These are phyloP conservation scores for Drosophila putrida DNA, from an alignment of 2,888 invertebrate genomes.

Conservation along the genomic window DNA sequence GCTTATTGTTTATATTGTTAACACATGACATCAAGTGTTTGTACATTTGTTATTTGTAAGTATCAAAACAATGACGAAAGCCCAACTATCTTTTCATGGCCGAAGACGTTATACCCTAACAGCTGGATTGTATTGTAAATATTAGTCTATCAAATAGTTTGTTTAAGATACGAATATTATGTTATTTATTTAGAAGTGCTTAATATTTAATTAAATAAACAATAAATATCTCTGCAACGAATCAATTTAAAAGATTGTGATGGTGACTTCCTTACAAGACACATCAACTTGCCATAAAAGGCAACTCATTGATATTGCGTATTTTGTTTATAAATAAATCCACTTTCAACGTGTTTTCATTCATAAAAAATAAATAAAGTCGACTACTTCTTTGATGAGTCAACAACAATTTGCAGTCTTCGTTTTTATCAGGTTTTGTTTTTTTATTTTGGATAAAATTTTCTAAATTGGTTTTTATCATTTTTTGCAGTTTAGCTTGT, in stretches of 20 bases:
- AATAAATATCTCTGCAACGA: neutral
- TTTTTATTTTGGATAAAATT: neutral
- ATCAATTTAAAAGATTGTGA: neutral
- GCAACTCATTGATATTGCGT: neutral
- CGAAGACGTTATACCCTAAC: neutral
- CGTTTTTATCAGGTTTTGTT: conserved; percentile 10
- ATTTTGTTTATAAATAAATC: conserved; percentile 14
- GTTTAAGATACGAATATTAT: neutral
- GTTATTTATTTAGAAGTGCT: neutral
- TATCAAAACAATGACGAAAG: neutral
- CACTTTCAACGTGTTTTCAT: conserved; percentile 18
- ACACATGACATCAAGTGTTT: conserved; percentile 11
- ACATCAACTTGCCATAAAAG: neutral
- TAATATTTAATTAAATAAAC: neutral
- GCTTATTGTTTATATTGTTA: conserved; percentile 1
- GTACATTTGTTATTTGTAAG: neutral
- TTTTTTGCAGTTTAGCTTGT: neutral
- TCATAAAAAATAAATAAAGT: conserved; percentile 37
- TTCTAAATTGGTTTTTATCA: neutral
- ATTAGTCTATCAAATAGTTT: neutral
- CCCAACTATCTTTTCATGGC: neutral
- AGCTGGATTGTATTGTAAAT: neutral
- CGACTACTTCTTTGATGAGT: conserved; percentile 28
- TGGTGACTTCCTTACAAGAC: conserved; percentile 10
- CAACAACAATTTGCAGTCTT: conserved; percentile 14